A percentile compares a stretch with the other conserved stretches of the same genome.
Evolutionary conservation across 2,888 invertebrate genomes (phyloP).

Genomic region (Pammene aurita): DNA sequence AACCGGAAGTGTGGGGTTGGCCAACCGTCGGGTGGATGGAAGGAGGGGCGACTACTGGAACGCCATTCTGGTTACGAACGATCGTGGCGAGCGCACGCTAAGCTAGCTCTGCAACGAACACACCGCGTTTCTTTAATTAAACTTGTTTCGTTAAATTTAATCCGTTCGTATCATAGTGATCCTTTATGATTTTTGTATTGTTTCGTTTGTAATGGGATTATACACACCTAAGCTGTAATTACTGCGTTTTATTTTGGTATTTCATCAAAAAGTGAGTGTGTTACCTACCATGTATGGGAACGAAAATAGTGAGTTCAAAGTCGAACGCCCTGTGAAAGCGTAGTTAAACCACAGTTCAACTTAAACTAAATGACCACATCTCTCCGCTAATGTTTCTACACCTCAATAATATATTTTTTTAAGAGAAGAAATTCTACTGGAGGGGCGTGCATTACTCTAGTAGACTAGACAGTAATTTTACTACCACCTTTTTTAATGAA

Average conservation of each 20-base stretch:
- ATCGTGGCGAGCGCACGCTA: background rate
- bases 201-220: background rate
- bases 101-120: conserved; percentile 1
- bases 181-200: background rate
- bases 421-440: no score
- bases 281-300: background rate
- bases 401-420: no score
- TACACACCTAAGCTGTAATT: background rate
- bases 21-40: background rate
- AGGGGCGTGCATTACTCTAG: no score
- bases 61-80: background rate
- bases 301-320: background rate
- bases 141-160: background rate
- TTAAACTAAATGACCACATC: no score
- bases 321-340: no score
- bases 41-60: background rate
- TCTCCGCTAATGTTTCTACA: no score
- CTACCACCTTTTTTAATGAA: no score
- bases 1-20: background rate
- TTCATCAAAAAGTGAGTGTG: background rate
- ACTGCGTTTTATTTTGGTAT: background rate
- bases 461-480: no score
- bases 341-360: no score
- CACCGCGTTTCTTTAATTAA: background rate
- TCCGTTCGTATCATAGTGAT: background rate